Conservation (phyloP, 2,888 invertebrate genomes). For the Mechanitis mazaeus region DNA sequence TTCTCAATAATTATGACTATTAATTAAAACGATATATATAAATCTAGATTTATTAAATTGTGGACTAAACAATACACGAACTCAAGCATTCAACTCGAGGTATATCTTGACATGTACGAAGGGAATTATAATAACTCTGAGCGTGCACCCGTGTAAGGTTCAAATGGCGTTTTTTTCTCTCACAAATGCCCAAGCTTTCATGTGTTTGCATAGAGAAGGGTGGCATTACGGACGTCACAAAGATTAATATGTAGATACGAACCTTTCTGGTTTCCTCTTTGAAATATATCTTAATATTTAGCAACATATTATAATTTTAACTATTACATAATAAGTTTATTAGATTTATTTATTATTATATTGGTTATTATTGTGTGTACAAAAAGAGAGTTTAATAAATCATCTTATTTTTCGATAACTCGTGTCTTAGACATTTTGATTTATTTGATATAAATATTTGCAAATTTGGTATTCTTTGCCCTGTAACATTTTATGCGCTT, state of each 20-base stretch:
- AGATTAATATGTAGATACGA: slow-evolving; percentile 21
- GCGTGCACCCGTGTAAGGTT: slow-evolving; percentile 27
- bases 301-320: too few relatives aligned
- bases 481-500: slow-evolving; percentile 37
- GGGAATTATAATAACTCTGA: slow-evolving; percentile 26
- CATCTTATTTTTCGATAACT: too few relatives aligned
- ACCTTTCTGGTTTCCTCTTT: background rate
- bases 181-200: slow-evolving; percentile 37
- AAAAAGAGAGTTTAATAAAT: too few relatives aligned
- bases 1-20: too few relatives aligned
- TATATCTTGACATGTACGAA: slow-evolving; percentile 15
- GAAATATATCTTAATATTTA: background rate
- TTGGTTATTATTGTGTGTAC: too few relatives aligned
- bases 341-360: too few relatives aligned
- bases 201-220: slow-evolving; percentile 47
- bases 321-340: too few relatives aligned
- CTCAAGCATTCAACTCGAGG: background rate
- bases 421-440: background rate
- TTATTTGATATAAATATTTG: background rate
- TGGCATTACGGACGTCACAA: slow-evolving; percentile 24
- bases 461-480: slow-evolving; percentile 23
- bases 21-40: background rate
- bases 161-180: slow-evolving; percentile 33
- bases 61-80: slow-evolving; percentile 3
- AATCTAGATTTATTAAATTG: background rate